Evolutionary conservation across 2,113 vertebrate genomes (phyloP).

Genomic region (Pomatorhinus ruficollis): DNA sequence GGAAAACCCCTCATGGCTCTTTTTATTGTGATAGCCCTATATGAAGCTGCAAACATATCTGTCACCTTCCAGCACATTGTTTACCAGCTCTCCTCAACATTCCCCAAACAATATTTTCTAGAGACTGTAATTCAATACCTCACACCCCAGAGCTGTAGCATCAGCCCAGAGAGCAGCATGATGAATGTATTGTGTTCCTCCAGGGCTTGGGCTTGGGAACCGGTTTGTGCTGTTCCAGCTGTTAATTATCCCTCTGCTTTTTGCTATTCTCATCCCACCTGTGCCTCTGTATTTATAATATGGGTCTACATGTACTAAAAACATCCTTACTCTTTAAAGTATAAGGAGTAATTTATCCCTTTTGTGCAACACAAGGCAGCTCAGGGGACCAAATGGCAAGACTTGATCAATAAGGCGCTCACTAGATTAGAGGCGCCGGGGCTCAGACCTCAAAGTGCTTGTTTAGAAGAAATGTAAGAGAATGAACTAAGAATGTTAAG

Average conservation of each 20-base stretch:
- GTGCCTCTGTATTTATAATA: background rate
- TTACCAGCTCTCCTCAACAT: slow-evolving; percentile 46
- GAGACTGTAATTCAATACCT: slow-evolving; percentile 23
- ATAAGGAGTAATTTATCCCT: slow-evolving; percentile 7
- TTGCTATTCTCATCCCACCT: background rate
- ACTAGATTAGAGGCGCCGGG: background rate
- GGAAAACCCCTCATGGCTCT: background rate
- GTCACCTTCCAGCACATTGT: slow-evolving; percentile 45
- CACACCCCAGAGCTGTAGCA: background rate
- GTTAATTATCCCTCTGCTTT: slow-evolving; percentile 52
- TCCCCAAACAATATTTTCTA: slow-evolving; percentile 53
- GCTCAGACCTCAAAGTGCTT: background rate
- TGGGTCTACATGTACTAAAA: background rate
- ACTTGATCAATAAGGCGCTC: slow-evolving; percentile 29
- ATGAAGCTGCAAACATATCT: slow-evolving; percentile 44
- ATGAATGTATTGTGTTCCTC: slow-evolving; percentile 4
- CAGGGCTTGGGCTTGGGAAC: background rate
- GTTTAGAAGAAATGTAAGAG: background rate
- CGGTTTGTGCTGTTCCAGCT: slow-evolving; percentile 18
- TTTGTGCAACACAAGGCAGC: background rate
- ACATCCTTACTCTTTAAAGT: background rate
- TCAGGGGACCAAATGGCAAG: slow-evolving; percentile 18
- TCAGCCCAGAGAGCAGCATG: slow-evolving; percentile 8
- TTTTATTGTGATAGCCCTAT: background rate
- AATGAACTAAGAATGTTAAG: background rate